A percentile compares a stretch with the other conserved stretches of the same genome.
phyloP scores from a whole-genome alignment of 2,888 invertebrate species.

The Phytoseiulus persimilis region DNA sequence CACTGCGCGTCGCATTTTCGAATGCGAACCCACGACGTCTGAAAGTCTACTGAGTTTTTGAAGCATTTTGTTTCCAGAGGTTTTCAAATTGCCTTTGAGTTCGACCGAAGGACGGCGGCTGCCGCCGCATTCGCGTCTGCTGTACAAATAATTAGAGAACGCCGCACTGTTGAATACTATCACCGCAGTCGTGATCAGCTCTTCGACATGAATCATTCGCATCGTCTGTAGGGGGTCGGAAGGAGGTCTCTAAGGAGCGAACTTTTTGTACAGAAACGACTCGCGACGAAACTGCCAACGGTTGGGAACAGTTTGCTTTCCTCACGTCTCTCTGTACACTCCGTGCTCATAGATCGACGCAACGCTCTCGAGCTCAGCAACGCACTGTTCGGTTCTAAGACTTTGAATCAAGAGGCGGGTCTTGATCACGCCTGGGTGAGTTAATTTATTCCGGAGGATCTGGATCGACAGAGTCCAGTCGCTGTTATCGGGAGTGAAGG shows the following conservation, averaged over 20 bases:
- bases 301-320: not conserved
- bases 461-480: not conserved
- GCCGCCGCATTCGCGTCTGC: not conserved
- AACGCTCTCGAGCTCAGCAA: not conserved
- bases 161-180: not conserved
- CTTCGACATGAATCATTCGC: not conserved
- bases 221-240: not conserved
- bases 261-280: not conserved
- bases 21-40: not conserved
- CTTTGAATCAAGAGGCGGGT: not conserved
- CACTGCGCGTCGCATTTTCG: not conserved
- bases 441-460: not conserved
- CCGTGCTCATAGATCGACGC: not conserved
- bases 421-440: not conserved
- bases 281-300: not conserved
- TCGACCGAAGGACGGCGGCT: not conserved
- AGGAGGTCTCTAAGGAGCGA: not conserved
- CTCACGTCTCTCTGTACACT: not conserved
- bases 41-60: not conserved
- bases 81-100: not conserved
- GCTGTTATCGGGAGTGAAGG: not conserved
- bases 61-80: not conserved
- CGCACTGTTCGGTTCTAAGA: not conserved
- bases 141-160: not conserved
- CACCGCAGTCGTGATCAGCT: not conserved